Evolutionary conservation across 2,797 vertebrate genomes (phyloP), one percentile per base, ranked within the genome.

Genomic region (Gadopsis bispinosus): DNA sequence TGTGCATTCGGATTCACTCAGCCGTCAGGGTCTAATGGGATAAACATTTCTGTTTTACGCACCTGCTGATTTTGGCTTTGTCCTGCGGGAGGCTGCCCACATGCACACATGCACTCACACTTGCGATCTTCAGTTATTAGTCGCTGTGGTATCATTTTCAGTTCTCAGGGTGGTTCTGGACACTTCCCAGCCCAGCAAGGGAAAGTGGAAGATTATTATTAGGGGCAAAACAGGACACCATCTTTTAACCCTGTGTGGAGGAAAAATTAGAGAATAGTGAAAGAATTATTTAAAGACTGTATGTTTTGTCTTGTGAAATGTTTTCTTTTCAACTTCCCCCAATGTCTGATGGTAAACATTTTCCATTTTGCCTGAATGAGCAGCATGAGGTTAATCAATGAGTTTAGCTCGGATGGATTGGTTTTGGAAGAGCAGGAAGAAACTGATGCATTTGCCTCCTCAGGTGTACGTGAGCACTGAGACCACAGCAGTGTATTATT

Each of bases 51-150:
- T 69, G 43, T 77, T 84, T 67, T 6, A 56, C 14, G 53, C 92
- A 94, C 91, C 91, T 94, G 93, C 88, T 83, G 76, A 39, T 75
- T 84, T 88, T 86, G 83, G 86, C 80, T 86, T 69, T 53, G 64
- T 81, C 84, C 73, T 76, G 77, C 69, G 90, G 82, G 91, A 93
- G 73, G 79, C 61, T 73, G 68, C 72, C 85, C 87, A 79, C 22
- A 69, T 69, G 59, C 58, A 60, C 37, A 69, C 74, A 77, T 50
- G 55, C 29, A 4, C 80, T 59, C 72, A 62, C 68, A 77, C 66
- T 66, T 58, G 71, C 4, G 39, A 69, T 79, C 85, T 83, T 89
- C 78, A 65, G 41, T 79, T 83, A 86, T 90, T 85, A 87, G 43
- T 80, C 73, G 62, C 59, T n/a, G n/a, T 1, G 0, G 80, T 90